Evolutionary conservation across 1,140 invertebrate species (phyloP).

Genomic region (Euglossa dilemma): DNA sequence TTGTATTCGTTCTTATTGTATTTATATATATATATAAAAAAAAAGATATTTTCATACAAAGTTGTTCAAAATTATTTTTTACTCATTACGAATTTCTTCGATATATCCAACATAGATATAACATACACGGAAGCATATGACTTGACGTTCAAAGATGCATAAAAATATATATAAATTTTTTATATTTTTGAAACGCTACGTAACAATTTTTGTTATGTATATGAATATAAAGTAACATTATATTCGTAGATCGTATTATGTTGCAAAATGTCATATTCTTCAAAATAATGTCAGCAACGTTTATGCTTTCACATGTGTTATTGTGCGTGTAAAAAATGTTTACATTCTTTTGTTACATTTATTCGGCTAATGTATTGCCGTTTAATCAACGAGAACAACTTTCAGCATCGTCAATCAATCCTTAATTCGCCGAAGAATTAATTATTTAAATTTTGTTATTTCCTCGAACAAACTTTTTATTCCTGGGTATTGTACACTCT

Average conservation of each 20-base stretch:
- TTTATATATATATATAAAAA: constrained; percentile 13
- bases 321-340: constrained; percentile 19
- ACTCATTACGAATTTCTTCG: constrained; percentile 26
- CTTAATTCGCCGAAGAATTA: background rate
- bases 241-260: constrained; percentile 14
- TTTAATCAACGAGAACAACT: background rate
- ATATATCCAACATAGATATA: constrained; percentile 16
- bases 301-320: constrained; percentile 6
- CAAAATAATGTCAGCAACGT: constrained; percentile 24
- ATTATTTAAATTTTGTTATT: too few relatives aligned
- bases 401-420: background rate
- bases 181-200: background rate
- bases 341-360: constrained; percentile 28
- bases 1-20: constrained; percentile 1
- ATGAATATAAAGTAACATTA: constrained; percentile 9
- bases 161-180: constrained; percentile 35
- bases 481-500: constrained; percentile 87
- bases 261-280: constrained; percentile 16
- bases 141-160: constrained; percentile 21
- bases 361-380: constrained; percentile 4
- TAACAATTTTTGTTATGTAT: constrained; percentile 1
- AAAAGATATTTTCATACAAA: constrained; percentile 20
- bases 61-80: constrained; percentile 29
- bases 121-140: constrained; percentile 24
- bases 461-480: constrained; percentile 57